Evolutionary conservation across 1,140 invertebrate species (phyloP).

Genomic region (Drosophila virilis): DNA sequence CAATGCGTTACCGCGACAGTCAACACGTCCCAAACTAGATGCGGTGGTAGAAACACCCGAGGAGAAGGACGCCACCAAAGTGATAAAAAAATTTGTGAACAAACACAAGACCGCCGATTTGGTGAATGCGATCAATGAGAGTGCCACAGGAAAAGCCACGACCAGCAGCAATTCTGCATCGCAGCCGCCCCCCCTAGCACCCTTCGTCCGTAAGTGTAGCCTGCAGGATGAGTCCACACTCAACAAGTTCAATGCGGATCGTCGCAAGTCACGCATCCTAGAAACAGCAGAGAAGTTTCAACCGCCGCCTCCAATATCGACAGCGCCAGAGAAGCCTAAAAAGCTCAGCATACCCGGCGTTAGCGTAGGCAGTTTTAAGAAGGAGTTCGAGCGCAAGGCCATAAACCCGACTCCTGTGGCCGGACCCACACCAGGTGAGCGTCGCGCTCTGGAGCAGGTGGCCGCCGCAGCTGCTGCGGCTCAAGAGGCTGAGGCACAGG

Average conservation of each 20-base stretch:
- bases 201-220: constrained; percentile 78
- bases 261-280: constrained; percentile 88
- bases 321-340: constrained; percentile 88
- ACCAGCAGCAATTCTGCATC: constrained; percentile 8
- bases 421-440: constrained; percentile 70
- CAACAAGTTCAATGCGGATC: constrained; percentile 82
- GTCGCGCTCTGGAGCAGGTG: constrained; percentile 70
- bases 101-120: constrained; percentile 82
- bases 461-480: constrained; percentile 76
- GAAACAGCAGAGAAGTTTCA: constrained; percentile 90
- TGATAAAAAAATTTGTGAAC: constrained; percentile 81
- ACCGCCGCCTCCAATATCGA: constrained; percentile 59
- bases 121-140: constrained; percentile 79
- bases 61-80: constrained; percentile 76
- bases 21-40: constrained; percentile 64
- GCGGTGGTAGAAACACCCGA: constrained; percentile 71
- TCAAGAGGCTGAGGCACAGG: constrained; percentile 56
- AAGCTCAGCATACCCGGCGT: constrained; percentile 91
- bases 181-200: constrained; percentile 21
- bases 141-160: constrained; percentile 43
- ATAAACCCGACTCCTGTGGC: constrained; percentile 86
- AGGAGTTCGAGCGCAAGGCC: constrained; percentile 92
- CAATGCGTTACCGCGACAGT: constrained; percentile 50
- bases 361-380: constrained; percentile 92
- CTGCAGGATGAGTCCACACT: constrained; percentile 83